Conservation (phyloP, 2,797 vertebrate genomes). For the Danio kyathit region DNA sequence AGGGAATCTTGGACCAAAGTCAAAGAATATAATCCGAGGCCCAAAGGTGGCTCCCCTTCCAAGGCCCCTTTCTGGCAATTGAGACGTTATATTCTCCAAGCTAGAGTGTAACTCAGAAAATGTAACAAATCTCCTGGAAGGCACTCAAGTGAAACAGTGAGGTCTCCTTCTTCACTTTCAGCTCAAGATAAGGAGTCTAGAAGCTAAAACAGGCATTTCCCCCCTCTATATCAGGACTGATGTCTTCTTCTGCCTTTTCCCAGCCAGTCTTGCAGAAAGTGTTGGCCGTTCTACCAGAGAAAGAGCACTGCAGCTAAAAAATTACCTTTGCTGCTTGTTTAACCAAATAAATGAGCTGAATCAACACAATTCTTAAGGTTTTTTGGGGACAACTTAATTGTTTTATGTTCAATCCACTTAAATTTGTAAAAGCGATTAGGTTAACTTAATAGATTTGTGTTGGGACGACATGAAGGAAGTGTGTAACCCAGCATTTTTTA, state of each 20-base stretch:
- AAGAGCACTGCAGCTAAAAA: not conserved
- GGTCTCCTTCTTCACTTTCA: constrained; percentile 50
- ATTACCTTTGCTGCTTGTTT: no score
- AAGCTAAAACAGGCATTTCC: constrained; percentile 27
- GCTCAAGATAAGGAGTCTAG: constrained; percentile 37
- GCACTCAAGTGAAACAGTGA: constrained; percentile 49
- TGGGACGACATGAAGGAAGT: no score
- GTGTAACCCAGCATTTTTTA: no score
- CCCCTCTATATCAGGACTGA: not conserved
- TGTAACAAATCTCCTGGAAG: constrained; percentile 56
- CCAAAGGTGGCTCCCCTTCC: constrained; percentile 54
- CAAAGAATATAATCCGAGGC: constrained; percentile 60
- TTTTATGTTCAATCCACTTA: no score
- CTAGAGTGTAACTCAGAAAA: constrained; percentile 49
- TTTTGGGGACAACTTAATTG: no score
- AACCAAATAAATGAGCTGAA: no score
- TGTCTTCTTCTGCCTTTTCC: constrained; percentile 9
- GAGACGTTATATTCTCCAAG: constrained; percentile 39
- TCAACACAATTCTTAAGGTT: no score
- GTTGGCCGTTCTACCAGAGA: not conserved
- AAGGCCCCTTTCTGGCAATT: constrained; percentile 48
- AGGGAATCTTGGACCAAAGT: constrained; percentile 57
- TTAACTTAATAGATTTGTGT: no score
- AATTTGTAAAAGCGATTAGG: no score
- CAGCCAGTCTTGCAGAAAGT: not conserved